phyloP scores from a whole-genome alignment of 1,140 invertebrate species.

The Magallana angulata region DNA sequence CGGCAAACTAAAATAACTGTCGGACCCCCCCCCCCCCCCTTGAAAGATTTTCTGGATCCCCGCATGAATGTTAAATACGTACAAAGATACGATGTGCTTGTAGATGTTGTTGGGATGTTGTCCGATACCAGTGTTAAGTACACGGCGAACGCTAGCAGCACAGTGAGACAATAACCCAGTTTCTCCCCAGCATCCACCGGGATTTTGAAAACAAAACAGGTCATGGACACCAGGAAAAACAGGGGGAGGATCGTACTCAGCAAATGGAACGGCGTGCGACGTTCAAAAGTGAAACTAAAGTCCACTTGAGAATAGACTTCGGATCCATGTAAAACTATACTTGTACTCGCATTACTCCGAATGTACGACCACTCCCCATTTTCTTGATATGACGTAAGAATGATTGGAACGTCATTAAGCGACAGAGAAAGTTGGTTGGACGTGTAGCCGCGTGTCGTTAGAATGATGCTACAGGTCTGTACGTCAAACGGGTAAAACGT shows the following conservation, averaged over 20 bases:
- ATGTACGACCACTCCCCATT: conserved; percentile 47
- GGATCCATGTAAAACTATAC: background rate
- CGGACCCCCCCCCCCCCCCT: too few relatives aligned
- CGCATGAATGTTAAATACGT: conserved; percentile 2
- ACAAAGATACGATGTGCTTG: conserved; percentile 36
- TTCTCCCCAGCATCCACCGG: conserved; percentile 54
- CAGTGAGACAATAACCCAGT: conserved; percentile 52
- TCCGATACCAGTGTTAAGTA: conserved; percentile 51
- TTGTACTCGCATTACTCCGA: background rate
- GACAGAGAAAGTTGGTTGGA: conserved; percentile 48
- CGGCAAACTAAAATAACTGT: too few relatives aligned
- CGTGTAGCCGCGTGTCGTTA: conserved; percentile 63
- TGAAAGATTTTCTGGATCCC: too few relatives aligned
- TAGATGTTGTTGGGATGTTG: conserved; percentile 54
- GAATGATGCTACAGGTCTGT: conserved; percentile 83
- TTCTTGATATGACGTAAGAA: background rate
- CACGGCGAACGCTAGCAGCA: conserved; percentile 54
- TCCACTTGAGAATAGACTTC: background rate
- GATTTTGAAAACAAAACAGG: conserved; percentile 49
- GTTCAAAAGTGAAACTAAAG: conserved; percentile 34
- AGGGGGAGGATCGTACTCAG: conserved; percentile 52
- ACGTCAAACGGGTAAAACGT: conserved; percentile 86
- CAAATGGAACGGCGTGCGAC: conserved; percentile 45
- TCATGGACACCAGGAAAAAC: conserved; percentile 46
- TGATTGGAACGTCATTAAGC: background rate